phyloP scores from a whole-genome alignment of 1,140 invertebrate species.

The Bombus superbus region DNA sequence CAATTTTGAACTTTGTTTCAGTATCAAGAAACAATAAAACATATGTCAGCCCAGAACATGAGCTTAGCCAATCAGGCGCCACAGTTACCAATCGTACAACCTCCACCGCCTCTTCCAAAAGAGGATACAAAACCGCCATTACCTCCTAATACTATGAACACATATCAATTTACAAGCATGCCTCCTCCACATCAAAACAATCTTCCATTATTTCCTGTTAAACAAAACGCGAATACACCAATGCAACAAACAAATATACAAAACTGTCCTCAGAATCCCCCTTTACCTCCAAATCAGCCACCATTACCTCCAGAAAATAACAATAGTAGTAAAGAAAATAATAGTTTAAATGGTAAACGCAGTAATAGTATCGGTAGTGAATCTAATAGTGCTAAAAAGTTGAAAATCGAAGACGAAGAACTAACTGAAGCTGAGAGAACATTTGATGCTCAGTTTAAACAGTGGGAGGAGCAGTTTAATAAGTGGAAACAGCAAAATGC shows the following conservation, averaged over 20 bases:
- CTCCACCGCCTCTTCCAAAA: constrained; percentile 78
- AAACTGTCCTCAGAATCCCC: constrained; percentile 74
- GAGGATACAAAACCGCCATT: constrained; percentile 79
- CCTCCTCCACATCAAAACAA: constrained; percentile 80
- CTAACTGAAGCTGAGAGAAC: constrained; percentile 88
- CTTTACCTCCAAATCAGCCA: constrained; percentile 82
- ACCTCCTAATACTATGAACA: constrained; percentile 71
- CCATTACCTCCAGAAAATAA: constrained; percentile 79
- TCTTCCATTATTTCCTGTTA: constrained; percentile 76
- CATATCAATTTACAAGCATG: constrained; percentile 72
- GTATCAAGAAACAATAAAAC: constrained; percentile 85
- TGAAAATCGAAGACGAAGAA: constrained; percentile 79
- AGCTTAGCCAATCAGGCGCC: constrained; percentile 74
- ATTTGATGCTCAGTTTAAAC: constrained; percentile 91
- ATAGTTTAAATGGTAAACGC: constrained; percentile 52
- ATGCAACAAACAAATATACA: constrained; percentile 67
- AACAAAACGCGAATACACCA: constrained; percentile 50
- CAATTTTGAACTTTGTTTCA: constrained; percentile 79
- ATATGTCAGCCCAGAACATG: constrained; percentile 79
- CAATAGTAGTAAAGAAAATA: constrained; percentile 45
- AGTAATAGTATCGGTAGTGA: constrained; percentile 64
- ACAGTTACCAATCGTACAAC: constrained; percentile 73
- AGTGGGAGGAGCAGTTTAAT: constrained; percentile 93
- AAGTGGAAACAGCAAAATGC: constrained; percentile 93
- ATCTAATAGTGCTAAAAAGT: constrained; percentile 77